Percentiles rank a stretch among this genome's conserved stretches.
These are phyloP conservation scores for Epizoanthus stellaris DNA, from an alignment of 92 coral and sea anemone genomes.

Conservation along the genomic window DNA sequence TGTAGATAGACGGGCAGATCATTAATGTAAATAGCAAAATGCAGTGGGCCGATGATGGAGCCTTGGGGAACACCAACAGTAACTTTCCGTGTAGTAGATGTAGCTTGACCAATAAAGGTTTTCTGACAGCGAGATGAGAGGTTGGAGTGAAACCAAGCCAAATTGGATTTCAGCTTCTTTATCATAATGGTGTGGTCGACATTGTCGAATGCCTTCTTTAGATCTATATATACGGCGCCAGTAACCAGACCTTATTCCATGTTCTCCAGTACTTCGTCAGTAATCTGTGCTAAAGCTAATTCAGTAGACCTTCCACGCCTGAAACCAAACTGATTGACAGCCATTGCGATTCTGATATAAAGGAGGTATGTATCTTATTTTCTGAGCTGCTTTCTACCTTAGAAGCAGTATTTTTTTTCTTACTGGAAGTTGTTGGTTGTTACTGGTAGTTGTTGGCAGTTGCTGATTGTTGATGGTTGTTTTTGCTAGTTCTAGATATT, in stretches of 20 bases:
- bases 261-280: no score
- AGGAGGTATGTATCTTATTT: no score
- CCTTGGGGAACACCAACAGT: conserved; percentile 42
- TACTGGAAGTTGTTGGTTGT: no score
- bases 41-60: conserved; percentile 32
- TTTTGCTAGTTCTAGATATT: no score
- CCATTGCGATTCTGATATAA: no score
- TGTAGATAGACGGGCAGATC: background rate
- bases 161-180: conserved; percentile 18
- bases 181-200: conserved; percentile 39
- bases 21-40: background rate
- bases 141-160: conserved; percentile 34
- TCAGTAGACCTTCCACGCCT: background rate
- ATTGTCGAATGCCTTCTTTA: conserved; percentile 36
- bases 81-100: conserved; percentile 23
- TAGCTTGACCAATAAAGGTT: conserved; percentile 13
- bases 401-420: no score
- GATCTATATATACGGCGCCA: conserved; percentile 33
- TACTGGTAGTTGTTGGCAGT: no score
- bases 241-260: conserved; percentile 28
- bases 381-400: no score
- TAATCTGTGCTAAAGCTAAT: no score
- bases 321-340: background rate
- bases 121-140: conserved; percentile 35
- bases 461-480: no score